Base-by-base conservation (phyloP, 2,888 invertebrate species). In the Tinea trinotella region DNA sequence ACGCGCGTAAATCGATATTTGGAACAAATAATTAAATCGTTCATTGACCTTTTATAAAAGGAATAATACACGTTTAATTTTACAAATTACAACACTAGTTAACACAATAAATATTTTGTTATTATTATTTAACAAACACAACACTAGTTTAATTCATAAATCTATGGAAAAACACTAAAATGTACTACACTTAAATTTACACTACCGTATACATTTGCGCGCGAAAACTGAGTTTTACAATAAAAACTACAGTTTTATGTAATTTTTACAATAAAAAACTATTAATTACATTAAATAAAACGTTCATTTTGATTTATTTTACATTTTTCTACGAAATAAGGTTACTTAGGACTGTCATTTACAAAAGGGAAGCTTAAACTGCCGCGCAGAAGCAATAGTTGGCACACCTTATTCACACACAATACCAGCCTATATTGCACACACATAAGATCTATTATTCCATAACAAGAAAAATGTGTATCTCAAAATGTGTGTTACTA, bases 371-470 rank as follows among this genome's bases (percentile, higher is more conserved):
- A 13, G 50, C n/a, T 9, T 34, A 19, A 35, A n/a, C 52, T 57
- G 64, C 59, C 75, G 78, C 83, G 81, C 84, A 83, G 76, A 66
- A 67, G 76, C 74, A 71, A 62, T 74, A 62, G 62, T 7, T n/a
- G 30, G 9, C 30, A 30, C 30, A 30, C 30, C 30, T 30, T n/a
- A n/a, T 30, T 7, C 7, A 22, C 30, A 30, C 7, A 7, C 1
- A 2, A 30, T 30, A 10, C 30, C 30, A 7, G n/a, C 30, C 30
- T n/a, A 7, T 30, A 30, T 1, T 7, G 4, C 22, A 2, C 30
- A 30, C n/a, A 4, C 7, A 30, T 30, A 30, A 30, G n/a, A 30
- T 10, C 30, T 30, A 30, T 10, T 30, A 10, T 30, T n/a, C 30
- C 7, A 30, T 30, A 7, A n/a, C n/a, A n/a, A n/a, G n/a, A n/a